phyloP scores from a whole-genome alignment of 2,888 invertebrate genomes.

The Eupithecia pulchellata region DNA sequence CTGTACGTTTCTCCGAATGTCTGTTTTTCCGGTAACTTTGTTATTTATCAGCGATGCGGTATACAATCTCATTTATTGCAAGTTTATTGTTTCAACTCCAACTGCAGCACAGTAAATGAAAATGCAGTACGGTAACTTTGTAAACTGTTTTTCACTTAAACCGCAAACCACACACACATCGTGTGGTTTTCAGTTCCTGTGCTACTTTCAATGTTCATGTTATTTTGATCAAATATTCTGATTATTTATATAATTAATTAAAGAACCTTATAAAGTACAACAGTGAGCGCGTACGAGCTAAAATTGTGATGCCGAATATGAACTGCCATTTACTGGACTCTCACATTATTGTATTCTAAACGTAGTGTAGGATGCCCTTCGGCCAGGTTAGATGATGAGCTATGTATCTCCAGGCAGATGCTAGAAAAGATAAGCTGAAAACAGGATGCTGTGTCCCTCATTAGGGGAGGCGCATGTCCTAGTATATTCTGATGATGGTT shows the following conservation, averaged over 20 bases:
- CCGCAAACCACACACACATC: not conserved
- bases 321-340: not conserved
- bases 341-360: not conserved
- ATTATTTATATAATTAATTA: not conserved
- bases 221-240: not conserved
- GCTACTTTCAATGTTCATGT: not conserved
- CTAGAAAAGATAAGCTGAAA: too few species aligned
- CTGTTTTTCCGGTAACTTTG: slow-evolving; percentile 47
- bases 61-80: slow-evolving; percentile 33
- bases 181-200: not conserved
- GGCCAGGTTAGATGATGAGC: too few species aligned
- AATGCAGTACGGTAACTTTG: not conserved
- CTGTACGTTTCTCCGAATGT: slow-evolving; percentile 38
- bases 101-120: slow-evolving; percentile 9
- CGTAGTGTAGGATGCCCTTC: too few species aligned
- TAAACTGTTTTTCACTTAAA: not conserved
- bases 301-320: not conserved
- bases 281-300: not conserved
- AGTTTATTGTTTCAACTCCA: slow-evolving; percentile 28
- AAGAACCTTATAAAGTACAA: not conserved
- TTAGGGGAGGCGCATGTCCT: too few species aligned
- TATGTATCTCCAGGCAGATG: too few species aligned
- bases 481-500: too few species aligned
- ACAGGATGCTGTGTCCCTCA: too few species aligned
- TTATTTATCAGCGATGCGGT: slow-evolving; percentile 37